Evolutionary conservation across 2,888 invertebrate genomes (phyloP).

Genomic region (Erannis defoliaria): DNA sequence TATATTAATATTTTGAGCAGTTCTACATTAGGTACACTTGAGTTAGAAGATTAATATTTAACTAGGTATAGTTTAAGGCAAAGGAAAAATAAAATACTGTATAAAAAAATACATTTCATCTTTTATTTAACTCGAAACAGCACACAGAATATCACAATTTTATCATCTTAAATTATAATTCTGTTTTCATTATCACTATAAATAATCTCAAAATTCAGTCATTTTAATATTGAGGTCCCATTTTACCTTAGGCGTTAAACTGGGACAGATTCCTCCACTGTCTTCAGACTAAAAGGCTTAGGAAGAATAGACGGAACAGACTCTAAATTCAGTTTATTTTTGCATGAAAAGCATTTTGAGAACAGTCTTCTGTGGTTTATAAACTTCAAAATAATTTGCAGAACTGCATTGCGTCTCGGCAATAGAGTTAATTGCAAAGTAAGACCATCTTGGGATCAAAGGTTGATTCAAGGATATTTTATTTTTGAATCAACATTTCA

Average conservation of each 20-base stretch:
- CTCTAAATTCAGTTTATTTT: background rate
- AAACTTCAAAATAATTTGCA: background rate
- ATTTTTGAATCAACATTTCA: too few species aligned
- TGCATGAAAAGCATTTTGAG: background rate
- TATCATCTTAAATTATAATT: background rate
- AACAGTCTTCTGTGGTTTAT: background rate
- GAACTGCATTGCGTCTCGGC: background rate
- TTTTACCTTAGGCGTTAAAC: background rate
- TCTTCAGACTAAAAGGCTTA: background rate
- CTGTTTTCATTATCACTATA: background rate
- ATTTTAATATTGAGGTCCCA: background rate
- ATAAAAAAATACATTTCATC: slow-evolving; percentile 1
- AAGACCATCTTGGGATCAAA: too few species aligned
- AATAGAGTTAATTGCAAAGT: too few species aligned
- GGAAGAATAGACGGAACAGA: background rate
- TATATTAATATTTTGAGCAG: too few species aligned
- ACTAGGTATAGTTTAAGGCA: too few species aligned
- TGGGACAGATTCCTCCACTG: background rate
- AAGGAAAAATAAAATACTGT: background rate
- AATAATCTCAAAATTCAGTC: slow-evolving; percentile 20
- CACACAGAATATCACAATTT: background rate
- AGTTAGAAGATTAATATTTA: too few species aligned
- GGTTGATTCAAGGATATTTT: too few species aligned
- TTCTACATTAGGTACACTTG: background rate
- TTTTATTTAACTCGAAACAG: background rate